A percentile compares a stretch with the other conserved stretches of the same genome.
These are phyloP conservation scores for Actenoides lindsayi DNA, from an alignment of 2,113 vertebrate species.

Conservation along the genomic window DNA sequence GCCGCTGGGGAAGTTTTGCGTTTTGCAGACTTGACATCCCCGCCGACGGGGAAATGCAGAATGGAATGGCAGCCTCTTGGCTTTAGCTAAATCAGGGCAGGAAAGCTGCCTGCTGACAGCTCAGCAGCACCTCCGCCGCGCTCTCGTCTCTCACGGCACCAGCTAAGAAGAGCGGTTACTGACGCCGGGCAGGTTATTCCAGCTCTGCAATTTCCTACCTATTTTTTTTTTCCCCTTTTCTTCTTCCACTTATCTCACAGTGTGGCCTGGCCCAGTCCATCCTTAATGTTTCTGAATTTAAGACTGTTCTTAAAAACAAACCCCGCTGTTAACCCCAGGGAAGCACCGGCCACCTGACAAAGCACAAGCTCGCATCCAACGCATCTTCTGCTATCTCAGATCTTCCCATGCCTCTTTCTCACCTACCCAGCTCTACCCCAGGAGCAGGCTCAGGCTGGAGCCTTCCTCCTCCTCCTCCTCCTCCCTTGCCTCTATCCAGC, in stretches of 20 bases:
- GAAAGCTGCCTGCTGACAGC: neutral
- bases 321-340: neutral
- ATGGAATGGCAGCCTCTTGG: accelerated
- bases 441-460: neutral
- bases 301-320: neutral
- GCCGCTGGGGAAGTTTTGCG: neutral
- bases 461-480: neutral
- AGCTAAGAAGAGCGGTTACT: accelerated
- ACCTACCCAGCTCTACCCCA: neutral
- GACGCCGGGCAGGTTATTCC: neutral
- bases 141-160: neutral
- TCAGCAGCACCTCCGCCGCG: neutral
- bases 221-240: too few species aligned
- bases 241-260: accelerated
- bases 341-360: neutral
- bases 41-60: neutral
- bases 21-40: neutral
- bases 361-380: neutral
- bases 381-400: too few species aligned
- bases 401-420: neutral
- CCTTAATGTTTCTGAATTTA: neutral
- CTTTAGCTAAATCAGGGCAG: neutral
- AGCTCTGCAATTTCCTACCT: too few species aligned
- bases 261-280: neutral
- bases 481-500: neutral